These are phyloP conservation scores for Metopia argyrocephala DNA, from an alignment of 2,888 invertebrate genomes.

Conservation along the genomic window DNA sequence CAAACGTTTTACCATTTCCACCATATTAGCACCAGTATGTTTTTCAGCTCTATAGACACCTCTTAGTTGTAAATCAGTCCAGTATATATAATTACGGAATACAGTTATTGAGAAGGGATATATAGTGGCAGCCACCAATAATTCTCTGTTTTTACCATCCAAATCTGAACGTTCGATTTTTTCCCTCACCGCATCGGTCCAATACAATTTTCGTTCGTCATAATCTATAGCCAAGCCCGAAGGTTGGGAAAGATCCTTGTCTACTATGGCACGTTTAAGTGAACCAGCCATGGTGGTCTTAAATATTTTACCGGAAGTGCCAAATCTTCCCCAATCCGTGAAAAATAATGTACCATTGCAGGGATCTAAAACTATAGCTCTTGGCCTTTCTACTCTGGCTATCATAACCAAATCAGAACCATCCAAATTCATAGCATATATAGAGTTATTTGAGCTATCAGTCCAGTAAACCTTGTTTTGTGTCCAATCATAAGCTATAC, in stretches of 20 bases:
- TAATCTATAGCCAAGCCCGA: slow-evolving; percentile 97
- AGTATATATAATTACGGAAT: slow-evolving; percentile 93
- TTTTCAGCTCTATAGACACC: slow-evolving; percentile 98
- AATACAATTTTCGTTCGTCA: slow-evolving; percentile 94
- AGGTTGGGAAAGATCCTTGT: slow-evolving; percentile 94
- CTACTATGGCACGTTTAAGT: slow-evolving; percentile 90
- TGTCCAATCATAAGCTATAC: slow-evolving; percentile 98
- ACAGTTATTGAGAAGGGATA: slow-evolving; percentile 97
- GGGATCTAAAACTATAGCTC: slow-evolving; percentile 97
- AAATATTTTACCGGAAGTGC: slow-evolving; percentile 95
- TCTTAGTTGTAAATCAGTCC: slow-evolving; percentile 95
- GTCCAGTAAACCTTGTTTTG: slow-evolving; percentile 99
- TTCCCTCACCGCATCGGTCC: slow-evolving; percentile 97
- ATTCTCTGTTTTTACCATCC: slow-evolving; percentile 91
- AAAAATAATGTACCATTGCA: slow-evolving; percentile 97
- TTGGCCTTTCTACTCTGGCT: slow-evolving; percentile 92
- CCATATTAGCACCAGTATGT: slow-evolving; percentile 95
- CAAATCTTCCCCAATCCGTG: slow-evolving; percentile 97
- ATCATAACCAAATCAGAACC: slow-evolving; percentile 94
- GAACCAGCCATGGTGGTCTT: slow-evolving; percentile 98
- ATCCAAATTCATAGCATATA: slow-evolving; percentile 95
- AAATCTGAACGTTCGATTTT: slow-evolving; percentile 95
- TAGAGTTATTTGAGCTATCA: slow-evolving; percentile 95
- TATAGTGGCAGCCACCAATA: slow-evolving; percentile 92
- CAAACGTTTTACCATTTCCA: slow-evolving; percentile 94